Conservation (phyloP, 2,888 invertebrate genomes). For the Melanchra persicariae region DNA sequence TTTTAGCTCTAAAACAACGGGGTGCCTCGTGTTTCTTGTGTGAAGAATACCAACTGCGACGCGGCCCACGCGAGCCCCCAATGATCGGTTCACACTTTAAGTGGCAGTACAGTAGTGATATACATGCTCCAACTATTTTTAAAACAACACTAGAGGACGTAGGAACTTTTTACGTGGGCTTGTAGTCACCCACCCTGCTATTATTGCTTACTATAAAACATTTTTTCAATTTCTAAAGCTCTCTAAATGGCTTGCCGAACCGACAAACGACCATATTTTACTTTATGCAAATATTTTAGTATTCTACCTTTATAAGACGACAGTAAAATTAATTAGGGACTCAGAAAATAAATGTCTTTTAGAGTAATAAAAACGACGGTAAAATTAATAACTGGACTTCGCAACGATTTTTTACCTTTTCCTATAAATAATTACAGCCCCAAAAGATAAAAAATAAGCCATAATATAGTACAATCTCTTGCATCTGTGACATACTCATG, state of each 20-base stretch:
- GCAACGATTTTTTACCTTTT: constrained; percentile 52
- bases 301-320: constrained; percentile 51
- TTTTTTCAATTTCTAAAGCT: constrained; percentile 3
- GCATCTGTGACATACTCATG: constrained; percentile 80
- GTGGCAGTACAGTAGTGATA: constrained; percentile 86
- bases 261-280: constrained; percentile 28
- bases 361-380: constrained; percentile 56
- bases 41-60: constrained; percentile 82
- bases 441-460: constrained; percentile 68
- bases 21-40: constrained; percentile 88
- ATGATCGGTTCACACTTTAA: constrained; percentile 89
- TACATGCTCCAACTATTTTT: constrained; percentile 83
- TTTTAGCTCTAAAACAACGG: constrained; percentile 89
- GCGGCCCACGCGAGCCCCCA: constrained; percentile 83
- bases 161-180: constrained; percentile 64
- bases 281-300: constrained; percentile 58
- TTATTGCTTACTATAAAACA: constrained; percentile 20
- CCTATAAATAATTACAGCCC: constrained; percentile 33
- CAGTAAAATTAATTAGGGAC: constrained; percentile 57
- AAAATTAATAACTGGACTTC: constrained; percentile 60
- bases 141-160: constrained; percentile 63
- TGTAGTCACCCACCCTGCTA: constrained; percentile 48
- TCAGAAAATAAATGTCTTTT: constrained; percentile 51
- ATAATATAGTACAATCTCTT: constrained; percentile 74
- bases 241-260: constrained; percentile 25